Evolutionary conservation across 2,888 invertebrate genomes (phyloP), one percentile per base, ranked within the genome.

Genomic region (Tipula lateralis): DNA sequence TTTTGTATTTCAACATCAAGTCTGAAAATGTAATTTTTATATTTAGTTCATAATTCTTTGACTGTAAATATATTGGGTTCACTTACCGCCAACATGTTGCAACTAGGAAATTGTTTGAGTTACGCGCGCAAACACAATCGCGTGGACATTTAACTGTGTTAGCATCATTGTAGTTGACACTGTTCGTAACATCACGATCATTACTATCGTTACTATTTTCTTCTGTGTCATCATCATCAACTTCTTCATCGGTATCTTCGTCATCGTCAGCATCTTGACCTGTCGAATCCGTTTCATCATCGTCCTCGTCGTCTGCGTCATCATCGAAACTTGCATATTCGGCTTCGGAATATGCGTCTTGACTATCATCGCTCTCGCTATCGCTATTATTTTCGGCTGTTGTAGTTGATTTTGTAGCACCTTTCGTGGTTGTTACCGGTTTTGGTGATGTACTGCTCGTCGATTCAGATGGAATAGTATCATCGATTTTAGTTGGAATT

Each of bases 1-100:
- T 92, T 92, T 87, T 94, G 94, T 50, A 92, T 92, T 84, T 93
- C 93, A 85, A 92, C 90, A 89, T 93, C 93, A 87, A 95, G 91
- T 86, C 90, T 89, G n/a, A 32, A 50, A 39, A 29, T 34, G n/a
- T 29, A 83, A 3, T 0, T 0, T 86, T n/a, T 36, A 1, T 83
- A 83, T 19, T 29, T 29, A 39, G 9, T n/a, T 39, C 12, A 19
- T 81, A 82, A 81, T 6, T 36, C 13, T 2, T 39, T 39, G 6
- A 39, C n/a, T 44, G 32, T 9, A 83, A 84, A 82, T 16, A n/a
- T 50, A 29, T 19, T 32, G 32, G 0, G 36, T 39, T 66, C 32
- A 50, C 19, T 82, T 86, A 90, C 88, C 93, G 92, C 88, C 92
- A 93, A 91, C 95, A 95, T 88, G 93, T 93, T 86, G 92, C 93